Base-by-base conservation (phyloP, 2,888 invertebrate species). In the Ernsta delagoae region DNA sequence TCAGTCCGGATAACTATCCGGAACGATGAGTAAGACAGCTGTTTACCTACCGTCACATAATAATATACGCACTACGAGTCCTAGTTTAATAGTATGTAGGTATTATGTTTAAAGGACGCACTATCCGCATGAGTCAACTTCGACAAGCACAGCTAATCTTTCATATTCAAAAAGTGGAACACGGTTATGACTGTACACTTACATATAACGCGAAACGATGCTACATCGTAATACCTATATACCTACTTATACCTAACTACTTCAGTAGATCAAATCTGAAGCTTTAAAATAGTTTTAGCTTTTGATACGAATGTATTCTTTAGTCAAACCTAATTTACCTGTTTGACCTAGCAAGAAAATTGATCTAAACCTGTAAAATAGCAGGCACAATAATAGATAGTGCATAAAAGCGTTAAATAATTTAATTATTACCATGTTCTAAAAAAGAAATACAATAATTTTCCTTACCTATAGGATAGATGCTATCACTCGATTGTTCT, bases 11-110 rank as follows among this genome's bases (percentile, higher is more conserved):
- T 81, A 79, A 74, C 73, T 78, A n/a, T n/a, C n/a, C n/a, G 78
- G 75, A 83, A 72, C 73, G 78, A 78, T 85, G 82, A 85, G 77
- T 84, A 82, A 83, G 57, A 34, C 63, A 70, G 59, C 54, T 70
- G 65, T 65, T 59, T 31, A 31, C 31, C 31, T 65, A 54, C 54
- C 45, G 50, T 60, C 45, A 56, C 6, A 31, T 31, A 31, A 31
- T 31, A 31, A 31, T 31, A 69, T 36, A 64, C 50, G 16, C n/a
- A 43, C 36, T 31, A 31, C 31, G 31, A 31, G 31, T 31, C 31
- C 31, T 31, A 31, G 31, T 31, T 31, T 31, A 31, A 31, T 2
- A 31, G 31, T 31, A n/a, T n/a, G n/a, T n/a, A n/a, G n/a, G n/a
- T n/a, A 7, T 5, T 57, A 34, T 39, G 50, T 50, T 16, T 59